Percentiles rank a stretch among this genome's conserved stretches.
Evolutionary conservation across 2,888 invertebrate genomes (phyloP).

Genomic region (Tachina fera): DNA sequence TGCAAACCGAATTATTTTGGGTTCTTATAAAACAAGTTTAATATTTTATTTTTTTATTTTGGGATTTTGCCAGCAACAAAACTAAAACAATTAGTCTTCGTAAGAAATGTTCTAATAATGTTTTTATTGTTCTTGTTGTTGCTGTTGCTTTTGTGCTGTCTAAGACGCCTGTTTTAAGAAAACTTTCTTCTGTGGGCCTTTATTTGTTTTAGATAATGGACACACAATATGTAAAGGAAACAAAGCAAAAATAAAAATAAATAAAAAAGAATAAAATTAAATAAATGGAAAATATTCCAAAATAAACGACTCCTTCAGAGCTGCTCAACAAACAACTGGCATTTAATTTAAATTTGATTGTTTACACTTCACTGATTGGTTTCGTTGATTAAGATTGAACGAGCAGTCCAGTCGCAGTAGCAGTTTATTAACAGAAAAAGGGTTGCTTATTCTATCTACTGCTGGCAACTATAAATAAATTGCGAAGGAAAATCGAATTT

Average conservation of each 20-base stretch:
- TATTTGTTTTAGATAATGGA: conserved; percentile 59
- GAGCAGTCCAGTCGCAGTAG: background rate
- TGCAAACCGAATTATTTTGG: conserved; percentile 29
- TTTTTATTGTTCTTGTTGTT: conserved; percentile 21
- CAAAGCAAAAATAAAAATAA: conserved; percentile 8
- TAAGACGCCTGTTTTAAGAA: conserved; percentile 28
- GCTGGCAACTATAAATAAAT: background rate
- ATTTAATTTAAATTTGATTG: conserved; percentile 70
- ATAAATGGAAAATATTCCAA: conserved; percentile 27
- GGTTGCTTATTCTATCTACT: conserved; percentile 13
- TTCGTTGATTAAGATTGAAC: conserved; percentile 51
- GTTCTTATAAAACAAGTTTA: conserved; percentile 23
- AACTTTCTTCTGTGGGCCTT: conserved; percentile 58
- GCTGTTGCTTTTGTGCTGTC: conserved; percentile 12
- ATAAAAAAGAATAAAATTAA: conserved; percentile 35
- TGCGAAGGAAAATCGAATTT: conserved; percentile 53
- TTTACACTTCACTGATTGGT: conserved; percentile 61
- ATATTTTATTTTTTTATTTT: conserved; percentile 35
- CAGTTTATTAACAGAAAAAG: conserved; percentile 9
- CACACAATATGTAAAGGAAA: conserved; percentile 33
- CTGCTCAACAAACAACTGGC: conserved; percentile 50
- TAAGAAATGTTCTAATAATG: conserved; percentile 50
- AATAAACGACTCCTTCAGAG: conserved; percentile 33
- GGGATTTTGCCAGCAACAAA: conserved; percentile 44
- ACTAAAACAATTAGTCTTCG: conserved; percentile 59